Evolutionary conservation across 2,113 vertebrate species (phyloP), one percentile per base, ranked within the genome.

Genomic region (Mirza zaza): DNA sequence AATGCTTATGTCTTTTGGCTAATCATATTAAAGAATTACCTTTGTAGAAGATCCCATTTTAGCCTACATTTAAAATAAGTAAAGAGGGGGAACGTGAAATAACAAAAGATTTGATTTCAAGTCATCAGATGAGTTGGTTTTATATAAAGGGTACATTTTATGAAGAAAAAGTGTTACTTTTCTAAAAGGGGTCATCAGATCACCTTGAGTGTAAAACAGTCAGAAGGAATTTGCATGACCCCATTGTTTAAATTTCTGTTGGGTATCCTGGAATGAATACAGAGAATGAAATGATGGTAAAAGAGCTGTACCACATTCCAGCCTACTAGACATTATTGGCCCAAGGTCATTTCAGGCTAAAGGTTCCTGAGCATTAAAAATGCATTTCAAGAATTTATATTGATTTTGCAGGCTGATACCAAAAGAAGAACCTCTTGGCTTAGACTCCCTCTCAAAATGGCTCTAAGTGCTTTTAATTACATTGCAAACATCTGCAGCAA

Each of bases 401-500:
- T 93, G 96, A 89, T 96, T 95, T 93, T 97, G 3, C 63, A 97
- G 68, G 34, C 88, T 87, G 91, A 97, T 88, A 91, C 34, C 59
- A 67, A 92, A 96, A 96, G 94, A 89, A 96, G 90, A 87, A 90
- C 9, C 57, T 76, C 65, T 55, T 80, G 83, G 84, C 50, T 95
- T 92, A 89, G 80, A 85, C 48, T 96, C 87, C 34, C 23, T 94
- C 87, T 86, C 89, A 65, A 95, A 93, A 89, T 55, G 86, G 59
- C 32, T 91, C 91, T 96, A 96, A 90, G 84, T 93, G 82, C 87
- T 96, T 95, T 96, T 96, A 97, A 96, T 97, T 97, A 67, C 90
- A 96, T 96, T 97, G 96, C 96, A 90, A 97, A 96, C 96, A 98
- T 97, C 96, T 95, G 83, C 80, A 48, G 59, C 84, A 92, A 96